phyloP scores from a whole-genome alignment of 2,113 vertebrate genomes.

The Mastomys natalensis region DNA sequence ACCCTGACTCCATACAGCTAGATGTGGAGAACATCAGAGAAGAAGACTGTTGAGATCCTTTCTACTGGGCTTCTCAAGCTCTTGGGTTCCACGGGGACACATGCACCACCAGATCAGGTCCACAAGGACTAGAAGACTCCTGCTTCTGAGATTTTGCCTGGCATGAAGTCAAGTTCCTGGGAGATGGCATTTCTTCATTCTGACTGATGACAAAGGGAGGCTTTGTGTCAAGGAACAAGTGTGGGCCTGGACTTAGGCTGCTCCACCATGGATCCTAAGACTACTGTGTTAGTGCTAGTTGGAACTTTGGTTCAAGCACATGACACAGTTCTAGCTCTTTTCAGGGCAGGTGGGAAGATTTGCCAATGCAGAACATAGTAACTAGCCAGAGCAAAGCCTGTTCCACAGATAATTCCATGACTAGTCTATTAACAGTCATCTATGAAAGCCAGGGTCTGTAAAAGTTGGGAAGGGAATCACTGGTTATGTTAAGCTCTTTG shows the following conservation, averaged over 20 bases:
- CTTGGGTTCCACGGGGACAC: neutral
- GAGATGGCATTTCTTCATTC: neutral
- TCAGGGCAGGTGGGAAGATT: neutral
- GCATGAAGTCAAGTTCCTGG: neutral
- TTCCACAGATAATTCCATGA: neutral
- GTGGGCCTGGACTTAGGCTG: neutral
- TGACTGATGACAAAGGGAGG: neutral
- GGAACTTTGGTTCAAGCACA: neutral
- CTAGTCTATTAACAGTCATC: neutral
- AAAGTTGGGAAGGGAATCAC: neutral
- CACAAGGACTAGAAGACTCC: neutral
- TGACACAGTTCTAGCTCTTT: neutral
- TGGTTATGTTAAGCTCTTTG: neutral
- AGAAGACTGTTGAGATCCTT: neutral
- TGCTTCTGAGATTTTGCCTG: neutral
- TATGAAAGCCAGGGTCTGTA: neutral
- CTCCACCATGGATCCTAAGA: neutral
- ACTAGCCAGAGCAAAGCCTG: no score
- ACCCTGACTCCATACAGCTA: neutral
- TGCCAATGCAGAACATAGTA: neutral
- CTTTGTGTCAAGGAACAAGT: neutral
- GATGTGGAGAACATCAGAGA: neutral
- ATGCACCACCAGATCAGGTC: neutral
- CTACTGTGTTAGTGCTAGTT: neutral
- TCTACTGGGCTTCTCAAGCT: neutral